These are phyloP conservation scores for Cataglyphis rosenhaueri DNA, from an alignment of 2,888 invertebrate species.

Conservation along the genomic window DNA sequence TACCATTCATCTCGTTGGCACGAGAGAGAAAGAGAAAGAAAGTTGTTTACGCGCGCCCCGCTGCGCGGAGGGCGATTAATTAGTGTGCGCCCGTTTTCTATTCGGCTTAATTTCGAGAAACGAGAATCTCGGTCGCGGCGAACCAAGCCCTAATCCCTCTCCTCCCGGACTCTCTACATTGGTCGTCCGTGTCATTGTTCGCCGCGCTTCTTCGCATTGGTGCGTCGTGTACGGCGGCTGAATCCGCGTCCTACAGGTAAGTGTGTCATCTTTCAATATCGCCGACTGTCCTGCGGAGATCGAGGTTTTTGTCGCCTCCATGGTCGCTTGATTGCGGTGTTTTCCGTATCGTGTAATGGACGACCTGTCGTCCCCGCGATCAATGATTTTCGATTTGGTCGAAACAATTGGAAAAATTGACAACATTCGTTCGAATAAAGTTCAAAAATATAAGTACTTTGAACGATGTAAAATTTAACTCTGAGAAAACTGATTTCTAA, in stretches of 20 bases:
- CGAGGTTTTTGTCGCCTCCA: neutral
- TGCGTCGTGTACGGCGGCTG: constrained; percentile 19
- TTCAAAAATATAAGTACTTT: neutral
- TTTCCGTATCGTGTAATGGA: neutral
- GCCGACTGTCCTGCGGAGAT: neutral
- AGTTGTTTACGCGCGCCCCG: constrained; percentile 77
- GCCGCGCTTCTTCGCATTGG: constrained; percentile 9
- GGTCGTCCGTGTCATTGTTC: constrained; percentile 48
- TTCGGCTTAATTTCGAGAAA: constrained; percentile 33
- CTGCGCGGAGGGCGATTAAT: constrained; percentile 9
- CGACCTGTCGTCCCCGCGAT: neutral
- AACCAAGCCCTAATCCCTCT: constrained; percentile 31
- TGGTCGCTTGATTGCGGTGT: neutral
- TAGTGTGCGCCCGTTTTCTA: constrained; percentile 9
- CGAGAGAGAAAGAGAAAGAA: constrained; percentile 51
- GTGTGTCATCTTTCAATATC: constrained; percentile 47
- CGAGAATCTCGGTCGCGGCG: constrained; percentile 1
- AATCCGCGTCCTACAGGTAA: constrained; percentile 61
- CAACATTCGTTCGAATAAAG: neutral
- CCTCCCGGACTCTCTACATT: neutral
- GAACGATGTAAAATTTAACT: too few species aligned
- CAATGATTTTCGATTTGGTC: neutral
- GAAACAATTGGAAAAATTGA: neutral
- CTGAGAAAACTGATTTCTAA: neutral
- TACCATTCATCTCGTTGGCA: neutral